phyloP scores from a whole-genome alignment of 2,888 invertebrate genomes.

The Linnaemya vulpina region DNA sequence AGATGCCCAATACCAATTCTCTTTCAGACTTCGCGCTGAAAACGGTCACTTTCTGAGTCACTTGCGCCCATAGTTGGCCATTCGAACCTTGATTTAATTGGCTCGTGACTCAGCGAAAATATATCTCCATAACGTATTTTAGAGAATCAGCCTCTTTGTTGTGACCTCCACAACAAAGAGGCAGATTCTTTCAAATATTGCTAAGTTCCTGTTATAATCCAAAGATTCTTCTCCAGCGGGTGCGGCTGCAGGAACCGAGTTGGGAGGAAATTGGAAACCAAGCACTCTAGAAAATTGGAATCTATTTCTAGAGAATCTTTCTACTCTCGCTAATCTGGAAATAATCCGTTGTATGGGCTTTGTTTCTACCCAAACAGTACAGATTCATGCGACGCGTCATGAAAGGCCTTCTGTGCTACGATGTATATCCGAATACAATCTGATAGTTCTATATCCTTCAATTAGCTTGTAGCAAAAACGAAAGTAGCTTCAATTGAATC shows the following conservation, averaged over 20 bases:
- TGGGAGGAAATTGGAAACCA: no score
- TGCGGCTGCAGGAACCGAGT: no score
- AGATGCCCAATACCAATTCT: no score
- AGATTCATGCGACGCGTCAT: conserved; percentile 64
- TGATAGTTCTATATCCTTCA: not conserved
- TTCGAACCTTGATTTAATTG: no score
- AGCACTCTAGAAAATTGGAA: no score
- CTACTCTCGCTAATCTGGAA: not conserved
- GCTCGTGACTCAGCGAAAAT: no score
- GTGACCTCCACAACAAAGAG: no score
- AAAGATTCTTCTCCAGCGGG: conserved; percentile 44
- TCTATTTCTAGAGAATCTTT: not conserved
- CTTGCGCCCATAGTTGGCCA: no score
- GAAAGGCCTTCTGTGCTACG: conserved; percentile 29
- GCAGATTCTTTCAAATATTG: not conserved
- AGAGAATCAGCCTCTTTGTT: no score
- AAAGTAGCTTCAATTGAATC: conserved; percentile 66
- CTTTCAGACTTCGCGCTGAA: no score
- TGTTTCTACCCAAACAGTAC: not conserved
- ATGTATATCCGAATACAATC: conserved; percentile 8
- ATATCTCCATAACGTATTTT: no score
- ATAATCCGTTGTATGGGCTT: conserved; percentile 59
- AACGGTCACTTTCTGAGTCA: no score
- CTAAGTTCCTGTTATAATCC: conserved; percentile 29
- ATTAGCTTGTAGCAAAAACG: conserved; percentile 58